phyloP scores from a whole-genome alignment of 2,113 vertebrate species.

The Tragelaphus buxtoni region DNA sequence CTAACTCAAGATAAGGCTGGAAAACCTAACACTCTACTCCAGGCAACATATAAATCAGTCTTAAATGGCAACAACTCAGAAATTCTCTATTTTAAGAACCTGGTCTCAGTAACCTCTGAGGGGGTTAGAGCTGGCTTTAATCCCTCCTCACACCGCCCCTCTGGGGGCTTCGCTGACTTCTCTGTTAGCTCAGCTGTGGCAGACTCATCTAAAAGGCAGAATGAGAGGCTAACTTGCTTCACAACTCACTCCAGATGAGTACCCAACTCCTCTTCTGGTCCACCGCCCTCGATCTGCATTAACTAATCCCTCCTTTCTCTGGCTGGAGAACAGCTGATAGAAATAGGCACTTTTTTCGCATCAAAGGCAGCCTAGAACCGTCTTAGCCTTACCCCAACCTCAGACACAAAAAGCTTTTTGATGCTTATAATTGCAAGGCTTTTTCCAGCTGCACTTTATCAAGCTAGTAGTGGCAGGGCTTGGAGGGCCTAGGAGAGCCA shows the following conservation, averaged over 20 bases:
- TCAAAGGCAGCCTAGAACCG: slow-evolving; percentile 16
- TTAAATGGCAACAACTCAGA: neutral
- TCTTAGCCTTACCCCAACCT: neutral
- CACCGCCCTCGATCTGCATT: neutral
- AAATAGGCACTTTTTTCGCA: neutral
- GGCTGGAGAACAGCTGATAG: neutral
- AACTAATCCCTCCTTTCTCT: neutral
- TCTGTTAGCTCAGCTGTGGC: neutral
- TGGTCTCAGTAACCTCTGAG: neutral
- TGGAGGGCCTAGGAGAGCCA: neutral
- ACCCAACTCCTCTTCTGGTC: neutral
- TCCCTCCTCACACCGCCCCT: neutral
- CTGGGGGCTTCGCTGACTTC: neutral
- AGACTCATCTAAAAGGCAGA: neutral
- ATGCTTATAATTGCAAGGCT: slow-evolving; percentile 15
- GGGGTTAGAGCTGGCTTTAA: neutral
- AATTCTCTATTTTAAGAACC: slow-evolving; percentile 35
- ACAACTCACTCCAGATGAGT: neutral
- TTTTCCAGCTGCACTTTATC: slow-evolving; percentile 33
- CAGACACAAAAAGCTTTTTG: slow-evolving; percentile 47
- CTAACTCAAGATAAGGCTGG: slow-evolving; percentile 29
- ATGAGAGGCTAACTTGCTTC: neutral
- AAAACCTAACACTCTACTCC: neutral
- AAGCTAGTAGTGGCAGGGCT: neutral
- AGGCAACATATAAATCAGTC: neutral